Evolutionary conservation across 2,888 invertebrate genomes (phyloP).

Genomic region (Andrena haemorrhoa): DNA sequence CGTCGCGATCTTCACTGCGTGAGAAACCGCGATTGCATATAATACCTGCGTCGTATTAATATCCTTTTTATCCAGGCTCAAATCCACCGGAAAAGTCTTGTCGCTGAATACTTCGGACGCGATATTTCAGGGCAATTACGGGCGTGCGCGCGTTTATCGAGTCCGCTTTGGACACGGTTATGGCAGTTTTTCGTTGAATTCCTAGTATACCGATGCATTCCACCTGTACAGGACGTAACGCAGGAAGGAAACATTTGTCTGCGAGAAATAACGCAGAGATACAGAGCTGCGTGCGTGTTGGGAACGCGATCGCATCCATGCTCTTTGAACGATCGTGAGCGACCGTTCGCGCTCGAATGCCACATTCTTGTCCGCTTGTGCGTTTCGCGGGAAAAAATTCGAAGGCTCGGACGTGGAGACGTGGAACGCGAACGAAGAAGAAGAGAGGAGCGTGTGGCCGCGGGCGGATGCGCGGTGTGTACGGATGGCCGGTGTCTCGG

Average conservation of each 20-base stretch:
- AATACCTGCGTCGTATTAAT: constrained; percentile 35
- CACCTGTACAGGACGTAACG: neutral
- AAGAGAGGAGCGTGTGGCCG: neutral
- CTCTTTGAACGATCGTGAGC: neutral
- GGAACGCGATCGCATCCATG: neutral
- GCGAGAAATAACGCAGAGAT: neutral
- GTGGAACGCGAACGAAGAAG: neutral
- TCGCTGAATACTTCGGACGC: constrained; percentile 47
- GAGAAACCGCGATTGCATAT: constrained; percentile 51
- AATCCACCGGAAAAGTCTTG: constrained; percentile 61
- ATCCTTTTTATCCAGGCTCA: constrained; percentile 56
- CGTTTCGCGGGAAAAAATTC: constrained; percentile 1
- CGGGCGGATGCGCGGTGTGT: constrained; percentile 2
- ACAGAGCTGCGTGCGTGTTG: too few species aligned
- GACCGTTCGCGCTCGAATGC: constrained; percentile 12
- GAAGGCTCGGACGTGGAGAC: neutral
- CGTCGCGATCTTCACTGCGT: constrained; percentile 38
- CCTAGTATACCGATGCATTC: constrained; percentile 6
- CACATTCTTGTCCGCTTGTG: neutral
- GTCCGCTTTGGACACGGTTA: constrained; percentile 21
- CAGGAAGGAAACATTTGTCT: constrained; percentile 19
- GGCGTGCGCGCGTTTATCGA: constrained; percentile 27
- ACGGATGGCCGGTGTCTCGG: constrained; percentile 11
- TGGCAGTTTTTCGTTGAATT: constrained; percentile 24
- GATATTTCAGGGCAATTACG: constrained; percentile 65